These are phyloP conservation scores for Acanthosepion lycidas DNA, from an alignment of 2,888 invertebrate species.

Conservation along the genomic window DNA sequence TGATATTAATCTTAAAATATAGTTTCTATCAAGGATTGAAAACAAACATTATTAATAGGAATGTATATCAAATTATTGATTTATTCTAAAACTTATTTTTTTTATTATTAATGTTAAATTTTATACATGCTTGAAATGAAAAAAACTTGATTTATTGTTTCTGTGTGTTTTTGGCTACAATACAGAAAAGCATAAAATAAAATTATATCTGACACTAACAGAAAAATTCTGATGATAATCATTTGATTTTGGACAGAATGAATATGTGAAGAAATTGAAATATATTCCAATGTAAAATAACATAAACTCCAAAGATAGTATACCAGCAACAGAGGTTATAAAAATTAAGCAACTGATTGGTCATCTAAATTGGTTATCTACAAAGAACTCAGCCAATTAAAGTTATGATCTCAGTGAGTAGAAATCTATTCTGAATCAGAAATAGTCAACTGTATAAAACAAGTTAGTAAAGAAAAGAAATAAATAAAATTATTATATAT, in stretches of 20 bases:
- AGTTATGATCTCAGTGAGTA: no score
- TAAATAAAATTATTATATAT: no score
- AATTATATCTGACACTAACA: background rate
- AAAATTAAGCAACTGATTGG: no score
- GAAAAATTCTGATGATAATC: background rate
- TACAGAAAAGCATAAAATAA: background rate
- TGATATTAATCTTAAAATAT: background rate
- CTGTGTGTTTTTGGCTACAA: background rate
- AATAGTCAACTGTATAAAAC: no score
- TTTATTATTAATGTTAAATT: background rate
- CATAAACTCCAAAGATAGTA: background rate
- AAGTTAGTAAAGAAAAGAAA: no score
- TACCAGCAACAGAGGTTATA: background rate
- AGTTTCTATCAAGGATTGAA: background rate
- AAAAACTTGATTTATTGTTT: background rate
- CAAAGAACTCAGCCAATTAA: no score
- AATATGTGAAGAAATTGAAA: no score
- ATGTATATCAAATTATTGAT: background rate
- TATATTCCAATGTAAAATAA: no score
- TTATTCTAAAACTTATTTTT: background rate
- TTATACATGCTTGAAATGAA: background rate
- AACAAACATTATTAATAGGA: background rate
- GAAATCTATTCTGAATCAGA: no score
- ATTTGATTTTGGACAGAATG: background rate
- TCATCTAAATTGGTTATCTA: no score